phyloP scores from a whole-genome alignment of 2,113 vertebrate genomes.

The Gymnobelideus leadbeateri region DNA sequence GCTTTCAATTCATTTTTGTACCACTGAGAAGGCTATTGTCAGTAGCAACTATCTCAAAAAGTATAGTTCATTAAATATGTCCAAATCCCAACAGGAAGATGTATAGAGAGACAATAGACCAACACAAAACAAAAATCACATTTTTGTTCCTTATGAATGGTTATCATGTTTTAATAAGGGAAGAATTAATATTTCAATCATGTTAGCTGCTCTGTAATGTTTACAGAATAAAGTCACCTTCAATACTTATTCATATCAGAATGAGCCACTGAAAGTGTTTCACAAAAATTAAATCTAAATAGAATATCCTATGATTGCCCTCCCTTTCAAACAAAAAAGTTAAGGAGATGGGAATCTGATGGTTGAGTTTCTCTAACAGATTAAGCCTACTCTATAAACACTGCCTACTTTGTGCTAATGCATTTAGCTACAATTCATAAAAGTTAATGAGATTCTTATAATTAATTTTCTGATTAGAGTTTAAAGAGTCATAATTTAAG shows the following conservation, averaged over 20 bases:
- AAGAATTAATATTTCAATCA: slow-evolving; percentile 7
- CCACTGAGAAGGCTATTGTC: slow-evolving; percentile 26
- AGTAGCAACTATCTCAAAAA: slow-evolving; percentile 21
- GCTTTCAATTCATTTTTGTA: neutral
- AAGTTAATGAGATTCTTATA: slow-evolving; percentile 54
- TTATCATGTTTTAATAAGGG: slow-evolving; percentile 18
- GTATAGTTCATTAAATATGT: slow-evolving; percentile 32
- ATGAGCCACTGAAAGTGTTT: neutral
- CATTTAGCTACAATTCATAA: slow-evolving; percentile 26
- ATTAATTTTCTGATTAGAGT: slow-evolving; percentile 53
- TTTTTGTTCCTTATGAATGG: neutral
- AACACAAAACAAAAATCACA: slow-evolving; percentile 2
- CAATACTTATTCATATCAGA: slow-evolving; percentile 38
- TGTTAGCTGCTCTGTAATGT: neutral
- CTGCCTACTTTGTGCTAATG: slow-evolving; percentile 11
- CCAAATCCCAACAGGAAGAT: neutral
- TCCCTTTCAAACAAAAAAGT: slow-evolving; percentile 43
- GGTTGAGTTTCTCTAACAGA: slow-evolving; percentile 51
- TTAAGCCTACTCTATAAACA: slow-evolving; percentile 50
- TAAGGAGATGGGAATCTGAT: neutral
- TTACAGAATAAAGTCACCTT: slow-evolving; percentile 30
- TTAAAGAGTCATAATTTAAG: slow-evolving; percentile 34
- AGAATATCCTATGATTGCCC: slow-evolving; percentile 25
- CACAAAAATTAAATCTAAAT: slow-evolving; percentile 5
- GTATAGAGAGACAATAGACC: slow-evolving; percentile 1